phyloP scores from a whole-genome alignment of 2,113 vertebrate genomes.

The Myocastor coypus region DNA sequence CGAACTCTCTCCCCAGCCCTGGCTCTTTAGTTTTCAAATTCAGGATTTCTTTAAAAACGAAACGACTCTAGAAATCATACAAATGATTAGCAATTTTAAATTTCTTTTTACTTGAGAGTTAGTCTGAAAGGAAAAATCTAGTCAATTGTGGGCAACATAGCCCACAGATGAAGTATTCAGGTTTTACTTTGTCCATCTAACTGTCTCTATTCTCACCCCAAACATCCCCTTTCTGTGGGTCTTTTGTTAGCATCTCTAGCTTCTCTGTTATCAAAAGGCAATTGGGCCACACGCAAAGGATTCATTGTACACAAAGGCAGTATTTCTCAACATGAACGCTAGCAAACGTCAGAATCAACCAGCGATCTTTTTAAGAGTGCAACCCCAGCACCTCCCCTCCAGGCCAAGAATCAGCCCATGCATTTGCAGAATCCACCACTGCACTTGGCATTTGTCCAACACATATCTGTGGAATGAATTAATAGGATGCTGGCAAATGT shows the following conservation, averaged over 20 bases:
- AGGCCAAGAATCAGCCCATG: not conserved
- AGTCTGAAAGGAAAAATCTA: conserved; percentile 26
- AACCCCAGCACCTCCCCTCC: not conserved
- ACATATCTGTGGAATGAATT: not conserved
- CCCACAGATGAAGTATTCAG: not conserved
- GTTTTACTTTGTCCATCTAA: conserved; percentile 38
- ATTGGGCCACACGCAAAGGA: not conserved
- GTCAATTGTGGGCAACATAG: not conserved
- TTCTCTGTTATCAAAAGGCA: conserved; percentile 46
- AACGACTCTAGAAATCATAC: not conserved
- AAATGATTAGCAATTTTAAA: conserved; percentile 13
- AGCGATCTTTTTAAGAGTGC: not conserved
- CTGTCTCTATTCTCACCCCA: not conserved
- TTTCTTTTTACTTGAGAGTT: conserved; percentile 44
- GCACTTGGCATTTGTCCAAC: not conserved
- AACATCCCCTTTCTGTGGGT: not conserved
- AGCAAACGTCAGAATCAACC: not conserved
- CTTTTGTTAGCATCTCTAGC: not conserved
- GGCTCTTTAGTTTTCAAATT: not conserved
- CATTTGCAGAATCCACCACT: not conserved
- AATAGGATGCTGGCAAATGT: conserved; percentile 5
- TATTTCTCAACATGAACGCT: not conserved
- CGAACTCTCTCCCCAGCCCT: not conserved
- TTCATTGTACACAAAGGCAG: not conserved
- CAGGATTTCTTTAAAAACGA: not conserved